Evolutionary conservation across 2,797 vertebrate genomes (phyloP), one percentile per base, ranked within the genome.

Genomic region (Pelodytes ibericus): DNA sequence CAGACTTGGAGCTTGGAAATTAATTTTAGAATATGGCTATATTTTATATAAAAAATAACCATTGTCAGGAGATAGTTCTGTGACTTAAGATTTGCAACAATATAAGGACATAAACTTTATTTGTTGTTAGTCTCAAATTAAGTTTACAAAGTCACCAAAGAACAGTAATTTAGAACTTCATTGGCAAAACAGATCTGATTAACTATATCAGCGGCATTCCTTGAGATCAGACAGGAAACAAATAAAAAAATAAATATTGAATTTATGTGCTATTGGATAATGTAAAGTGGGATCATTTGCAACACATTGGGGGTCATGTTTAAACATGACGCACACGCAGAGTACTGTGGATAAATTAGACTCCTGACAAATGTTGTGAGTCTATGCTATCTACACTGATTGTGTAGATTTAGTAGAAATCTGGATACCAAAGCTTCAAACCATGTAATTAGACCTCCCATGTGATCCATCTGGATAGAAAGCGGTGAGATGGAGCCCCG

Each of bases 61-160:
- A 44, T 16, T 44, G 11, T 44, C 7, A 44, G 11, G 18, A 44
- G 41, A 44, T 8, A 13, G 13, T 44, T 16, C 18, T 44, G 41
- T 44, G 41, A 44, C 41, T 15, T 44, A 44, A 44, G 15, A 13
- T 44, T 44, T 3, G 18, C 41, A 13, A 16, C 15, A 44, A 44
- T 44, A 10, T 44, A 44, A 16, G 18, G 41, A 16, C 41, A 36
- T 36, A 16, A 47, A 8, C 36, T 39, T 5, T 53, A 4, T 53
- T 53, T 53, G 49, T 53, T 53, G 20, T n/a, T 20, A 15, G 10
- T 58, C 15, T 27, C 24, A 26, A 58, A 58, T 58, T 2, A 60
- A 30, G 49, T 53, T 53, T 53, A 53, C 49, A 53, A 22, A 53
- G 49, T 24, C 20, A 53, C 49, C n/a, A 53, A 53, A 53, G 6